A percentile compares a stretch with the other conserved stretches of the same genome.
Conservation (phyloP, 2,888 invertebrate genomes). For the Hirtodrosophila histrioides region DNA sequence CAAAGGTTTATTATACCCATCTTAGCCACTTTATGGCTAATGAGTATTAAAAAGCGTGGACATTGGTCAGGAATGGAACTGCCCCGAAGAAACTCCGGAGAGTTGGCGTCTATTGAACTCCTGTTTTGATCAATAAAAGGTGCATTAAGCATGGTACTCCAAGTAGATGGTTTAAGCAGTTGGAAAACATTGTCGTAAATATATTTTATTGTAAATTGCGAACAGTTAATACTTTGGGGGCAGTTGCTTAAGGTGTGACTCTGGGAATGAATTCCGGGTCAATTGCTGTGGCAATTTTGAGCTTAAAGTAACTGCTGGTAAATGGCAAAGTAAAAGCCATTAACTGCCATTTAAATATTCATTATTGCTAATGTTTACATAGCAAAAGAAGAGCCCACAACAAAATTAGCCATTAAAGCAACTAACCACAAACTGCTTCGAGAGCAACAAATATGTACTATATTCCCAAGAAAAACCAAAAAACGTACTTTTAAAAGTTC, state of each 20-base stretch:
- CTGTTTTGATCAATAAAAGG: conserved; percentile 74
- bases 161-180: conserved; percentile 55
- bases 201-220: conserved; percentile 76
- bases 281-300: conserved; percentile 29
- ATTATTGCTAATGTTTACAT: conserved; percentile 54
- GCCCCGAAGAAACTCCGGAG: conserved; percentile 7
- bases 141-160: conserved; percentile 70
- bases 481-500: conserved; percentile 65
- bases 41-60: conserved; percentile 31
- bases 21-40: no score
- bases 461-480: conserved; percentile 40
- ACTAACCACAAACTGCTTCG: conserved; percentile 53
- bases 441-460: conserved; percentile 6
- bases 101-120: conserved; percentile 69
- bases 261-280: conserved; percentile 32
- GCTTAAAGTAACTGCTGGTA: conserved; percentile 30
- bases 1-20: no score
- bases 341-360: conserved; percentile 62
- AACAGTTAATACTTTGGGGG: conserved; percentile 46
- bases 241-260: conserved; percentile 32
- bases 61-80: conserved; percentile 34
- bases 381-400: conserved; percentile 23
- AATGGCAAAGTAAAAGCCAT: conserved; percentile 36
- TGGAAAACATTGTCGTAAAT: conserved; percentile 75
- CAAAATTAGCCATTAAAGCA: conserved; percentile 48